Base-by-base conservation (phyloP, 2,888 invertebrate species). In the Hyles lineata region DNA sequence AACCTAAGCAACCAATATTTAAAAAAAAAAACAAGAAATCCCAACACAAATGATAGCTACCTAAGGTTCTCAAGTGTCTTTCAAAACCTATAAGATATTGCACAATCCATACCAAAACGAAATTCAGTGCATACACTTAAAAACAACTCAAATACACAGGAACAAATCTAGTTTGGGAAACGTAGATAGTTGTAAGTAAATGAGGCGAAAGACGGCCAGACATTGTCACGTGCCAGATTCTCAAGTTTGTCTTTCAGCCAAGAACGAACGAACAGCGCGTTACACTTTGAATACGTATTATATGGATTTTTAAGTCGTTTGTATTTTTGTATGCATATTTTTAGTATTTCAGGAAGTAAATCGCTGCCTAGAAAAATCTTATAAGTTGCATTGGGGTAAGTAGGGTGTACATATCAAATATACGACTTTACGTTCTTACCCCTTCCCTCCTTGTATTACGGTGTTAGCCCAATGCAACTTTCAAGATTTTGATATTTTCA, bases 161-260 rank as follows among this genome's bases (percentile, higher is more conserved):
- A 52, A 29, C 67, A 4, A 32, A 23, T 50, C 50, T n/a, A 29
- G 70, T 70, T 32, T 29, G 55, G 43, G 43, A 52, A 15, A 58
- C 52, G 23, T 67, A 67, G 43, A 43, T 43, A 43, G 55, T n/a
- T 55, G 55, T 19, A 67, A 55, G 72, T 63, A 67, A 67, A 71
- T 62, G 61, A 71, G 55, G 55, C 63, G 32, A 35, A 71, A 63
- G 35, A 58, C 52, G 32, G 29, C n/a, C 58, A 25, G 75, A 78
- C 75, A 79, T 85, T 84, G 84, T 83, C 83, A 86, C 82, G 86
- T 82, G 86, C 85, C 84, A 85, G 86, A 84, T 84, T 81, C 78
- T 75, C 79, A 82, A 83, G 79, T 80, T 83, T 76, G 73, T 71
- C 62, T 74, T 72, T 19, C 69, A 74, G 72, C 67, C 72, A 72